phyloP scores from a whole-genome alignment of 2,888 invertebrate species.

The Didymodactylos carnosus region DNA sequence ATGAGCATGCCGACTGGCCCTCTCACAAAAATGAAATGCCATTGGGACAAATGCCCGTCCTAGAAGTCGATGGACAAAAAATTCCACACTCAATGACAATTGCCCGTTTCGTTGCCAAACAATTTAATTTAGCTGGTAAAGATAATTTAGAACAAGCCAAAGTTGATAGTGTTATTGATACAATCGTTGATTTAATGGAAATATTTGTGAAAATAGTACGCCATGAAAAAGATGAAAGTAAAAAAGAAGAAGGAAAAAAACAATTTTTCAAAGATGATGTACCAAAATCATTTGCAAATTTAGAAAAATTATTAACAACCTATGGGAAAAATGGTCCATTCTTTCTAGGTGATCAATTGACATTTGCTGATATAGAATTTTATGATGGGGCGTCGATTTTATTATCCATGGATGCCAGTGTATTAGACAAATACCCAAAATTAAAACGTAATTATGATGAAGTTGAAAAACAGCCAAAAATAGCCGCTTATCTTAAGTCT shows the following conservation, averaged over 20 bases:
- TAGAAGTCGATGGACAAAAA: background rate
- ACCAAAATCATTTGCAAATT: background rate
- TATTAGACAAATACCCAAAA: background rate
- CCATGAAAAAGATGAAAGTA: conserved; percentile 1
- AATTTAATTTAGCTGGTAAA: conserved; percentile 17
- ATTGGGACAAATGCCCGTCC: background rate
- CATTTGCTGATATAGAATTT: conserved; percentile 4
- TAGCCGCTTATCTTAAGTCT: background rate
- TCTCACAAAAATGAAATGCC: conserved; percentile 17
- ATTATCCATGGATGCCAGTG: background rate
- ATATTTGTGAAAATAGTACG: background rate
- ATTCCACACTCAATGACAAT: conserved; percentile 4
- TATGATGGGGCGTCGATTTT: background rate
- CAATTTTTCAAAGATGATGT: background rate
- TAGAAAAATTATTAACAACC: background rate
- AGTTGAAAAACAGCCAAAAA: conserved; percentile 4
- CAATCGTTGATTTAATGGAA: background rate
- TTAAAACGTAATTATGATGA: background rate
- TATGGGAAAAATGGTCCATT: conserved; percentile 1
- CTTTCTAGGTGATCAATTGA: conserved; percentile 3
- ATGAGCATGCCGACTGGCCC: conserved; percentile 35
- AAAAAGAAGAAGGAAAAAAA: background rate
- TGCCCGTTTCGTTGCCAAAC: conserved; percentile 3
- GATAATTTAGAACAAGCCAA: conserved; percentile 17
- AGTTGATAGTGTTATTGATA: conserved; percentile 15